phyloP scores from a whole-genome alignment of 2,113 vertebrate species.

The Cromileptes altivelis region DNA sequence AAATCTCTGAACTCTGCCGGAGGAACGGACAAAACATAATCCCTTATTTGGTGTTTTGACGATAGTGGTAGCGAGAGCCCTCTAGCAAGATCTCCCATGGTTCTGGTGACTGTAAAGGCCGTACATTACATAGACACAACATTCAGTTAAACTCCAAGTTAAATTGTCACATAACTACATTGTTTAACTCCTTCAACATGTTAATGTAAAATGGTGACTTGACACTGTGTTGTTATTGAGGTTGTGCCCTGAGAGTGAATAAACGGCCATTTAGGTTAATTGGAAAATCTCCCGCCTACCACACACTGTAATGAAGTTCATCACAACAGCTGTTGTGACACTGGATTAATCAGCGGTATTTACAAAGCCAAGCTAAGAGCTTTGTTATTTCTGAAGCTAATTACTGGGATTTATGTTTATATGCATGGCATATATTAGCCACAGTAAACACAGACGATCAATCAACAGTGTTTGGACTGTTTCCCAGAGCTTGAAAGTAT shows the following conservation, averaged over 20 bases:
- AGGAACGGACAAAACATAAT: not conserved
- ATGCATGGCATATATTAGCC: not conserved
- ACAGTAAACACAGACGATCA: not conserved
- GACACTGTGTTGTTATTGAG: not conserved
- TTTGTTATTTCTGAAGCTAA: slow-evolving; percentile 12
- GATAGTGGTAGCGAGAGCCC: not conserved
- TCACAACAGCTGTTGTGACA: slow-evolving; percentile 23
- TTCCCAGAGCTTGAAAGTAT: not conserved
- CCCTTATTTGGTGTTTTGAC: not conserved
- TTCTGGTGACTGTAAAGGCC: not conserved
- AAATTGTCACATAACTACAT: not conserved
- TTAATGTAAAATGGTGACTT: not conserved
- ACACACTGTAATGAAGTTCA: slow-evolving; percentile 23
- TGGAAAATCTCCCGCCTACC: not conserved
- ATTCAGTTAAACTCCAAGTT: not conserved
- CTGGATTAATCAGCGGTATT: slow-evolving; percentile 14
- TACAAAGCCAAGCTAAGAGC: not conserved
- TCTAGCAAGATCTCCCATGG: no score
- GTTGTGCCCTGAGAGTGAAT: not conserved
- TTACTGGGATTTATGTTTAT: not conserved
- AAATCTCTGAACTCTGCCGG: not conserved
- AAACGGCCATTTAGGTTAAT: slow-evolving; percentile 11
- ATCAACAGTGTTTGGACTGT: not conserved
- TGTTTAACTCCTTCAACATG: not conserved
- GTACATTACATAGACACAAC: not conserved